A percentile compares a stretch with the other conserved stretches of the same genome.
phyloP scores from a whole-genome alignment of 1,140 invertebrate genomes.

The Brachionus manjavacas region DNA sequence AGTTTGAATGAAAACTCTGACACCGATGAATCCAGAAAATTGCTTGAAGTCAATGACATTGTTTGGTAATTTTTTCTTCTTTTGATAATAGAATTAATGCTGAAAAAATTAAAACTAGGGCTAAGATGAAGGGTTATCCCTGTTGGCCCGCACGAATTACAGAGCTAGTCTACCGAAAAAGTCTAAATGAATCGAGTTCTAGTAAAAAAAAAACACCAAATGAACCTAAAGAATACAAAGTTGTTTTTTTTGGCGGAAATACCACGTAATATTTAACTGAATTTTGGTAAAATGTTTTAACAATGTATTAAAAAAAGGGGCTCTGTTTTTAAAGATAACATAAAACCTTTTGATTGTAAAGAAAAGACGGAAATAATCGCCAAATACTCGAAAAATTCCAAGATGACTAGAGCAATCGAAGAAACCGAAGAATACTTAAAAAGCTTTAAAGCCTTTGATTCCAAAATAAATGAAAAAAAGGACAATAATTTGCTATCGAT shows the following conservation, averaged over 20 bases:
- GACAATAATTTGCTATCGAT: background rate
- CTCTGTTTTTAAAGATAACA: background rate
- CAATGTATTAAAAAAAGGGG: background rate
- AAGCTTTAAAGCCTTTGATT: background rate
- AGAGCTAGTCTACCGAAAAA: background rate
- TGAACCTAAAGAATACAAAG: constrained; percentile 11
- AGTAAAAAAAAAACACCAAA: background rate
- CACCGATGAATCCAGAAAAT: background rate
- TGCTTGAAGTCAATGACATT: background rate
- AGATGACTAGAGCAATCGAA: background rate
- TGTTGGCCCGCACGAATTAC: constrained; percentile 10
- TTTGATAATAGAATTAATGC: background rate
- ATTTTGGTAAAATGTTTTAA: background rate
- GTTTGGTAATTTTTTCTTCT: background rate
- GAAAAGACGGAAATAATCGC: background rate
- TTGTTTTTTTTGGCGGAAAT: background rate
- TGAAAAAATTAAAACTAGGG: background rate
- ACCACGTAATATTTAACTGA: background rate
- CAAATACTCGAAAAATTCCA: background rate
- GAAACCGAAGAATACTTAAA: background rate
- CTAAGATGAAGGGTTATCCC: constrained; percentile 1
- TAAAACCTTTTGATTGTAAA: background rate
- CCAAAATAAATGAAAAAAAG: background rate
- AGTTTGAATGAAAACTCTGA: background rate
- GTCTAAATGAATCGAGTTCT: background rate